Evolutionary conservation across 2,888 invertebrate species (phyloP).

Genomic region (Leptura quadrifasciata): DNA sequence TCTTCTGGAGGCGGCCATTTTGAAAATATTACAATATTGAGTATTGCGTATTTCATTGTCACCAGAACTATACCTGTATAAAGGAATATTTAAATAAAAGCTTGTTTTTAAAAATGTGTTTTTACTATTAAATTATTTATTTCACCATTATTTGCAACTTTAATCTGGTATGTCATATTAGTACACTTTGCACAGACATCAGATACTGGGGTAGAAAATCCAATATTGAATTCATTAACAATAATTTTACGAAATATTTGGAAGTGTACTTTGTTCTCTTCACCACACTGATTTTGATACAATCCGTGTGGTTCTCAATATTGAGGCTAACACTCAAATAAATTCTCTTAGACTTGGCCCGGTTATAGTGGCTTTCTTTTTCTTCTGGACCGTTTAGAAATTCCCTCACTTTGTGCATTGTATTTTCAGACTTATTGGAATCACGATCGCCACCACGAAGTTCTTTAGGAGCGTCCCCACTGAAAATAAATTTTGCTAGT

Average conservation of each 20-base stretch:
- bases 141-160: too few species aligned
- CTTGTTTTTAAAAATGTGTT: too few species aligned
- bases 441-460: not conserved
- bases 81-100: too few species aligned
- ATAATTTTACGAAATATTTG: constrained; percentile 12
- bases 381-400: constrained; percentile 11
- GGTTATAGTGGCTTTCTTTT: constrained; percentile 10
- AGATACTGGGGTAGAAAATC: constrained; percentile 31
- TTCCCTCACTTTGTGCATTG: not conserved
- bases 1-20: too few species aligned
- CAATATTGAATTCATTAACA: constrained; percentile 42
- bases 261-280: too few species aligned
- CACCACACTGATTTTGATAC: not conserved
- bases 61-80: too few species aligned
- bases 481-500: too few species aligned
- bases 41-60: too few species aligned
- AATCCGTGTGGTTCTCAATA: too few species aligned
- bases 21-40: too few species aligned
- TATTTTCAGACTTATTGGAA: constrained; percentile 1
- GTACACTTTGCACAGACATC: constrained; percentile 36
- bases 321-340: too few species aligned
- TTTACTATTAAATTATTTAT: too few species aligned
- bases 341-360: not conserved
- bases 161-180: not conserved
- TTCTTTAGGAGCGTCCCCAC: not conserved